phyloP scores from a whole-genome alignment of 2,113 vertebrate species.

The Boulengeromyrus knoepffleri region DNA sequence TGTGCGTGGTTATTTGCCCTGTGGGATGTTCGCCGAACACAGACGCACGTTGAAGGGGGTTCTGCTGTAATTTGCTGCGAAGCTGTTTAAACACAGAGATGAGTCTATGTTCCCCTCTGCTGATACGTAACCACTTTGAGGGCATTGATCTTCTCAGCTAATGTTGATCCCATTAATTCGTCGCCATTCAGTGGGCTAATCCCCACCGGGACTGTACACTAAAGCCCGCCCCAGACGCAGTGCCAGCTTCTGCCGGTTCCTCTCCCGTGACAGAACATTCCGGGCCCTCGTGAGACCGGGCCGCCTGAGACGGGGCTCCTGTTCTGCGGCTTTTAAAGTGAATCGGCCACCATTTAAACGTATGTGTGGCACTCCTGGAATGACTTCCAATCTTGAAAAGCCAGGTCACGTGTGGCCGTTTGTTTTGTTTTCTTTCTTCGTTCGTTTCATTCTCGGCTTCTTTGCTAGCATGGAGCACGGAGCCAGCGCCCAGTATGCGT shows the following conservation, averaged over 20 bases:
- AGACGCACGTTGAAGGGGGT: neutral
- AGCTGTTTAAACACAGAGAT: slow-evolving; percentile 14
- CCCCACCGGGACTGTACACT: slow-evolving; percentile 59
- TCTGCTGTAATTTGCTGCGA: slow-evolving; percentile 1
- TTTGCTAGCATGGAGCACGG: slow-evolving; percentile 40
- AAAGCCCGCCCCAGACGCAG: slow-evolving; percentile 53
- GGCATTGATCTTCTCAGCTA: slow-evolving; percentile 4
- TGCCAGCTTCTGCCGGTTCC: slow-evolving; percentile 28
- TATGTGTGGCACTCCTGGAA: slow-evolving; percentile 25
- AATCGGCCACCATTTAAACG: slow-evolving; percentile 1
- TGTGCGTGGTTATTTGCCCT: neutral
- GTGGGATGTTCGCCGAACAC: neutral
- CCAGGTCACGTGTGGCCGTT: slow-evolving; percentile 50
- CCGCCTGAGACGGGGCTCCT: neutral
- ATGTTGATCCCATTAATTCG: slow-evolving; percentile 64
- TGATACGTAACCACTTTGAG: neutral
- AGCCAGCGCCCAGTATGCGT: slow-evolving; percentile 36
- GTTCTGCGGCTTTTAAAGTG: neutral
- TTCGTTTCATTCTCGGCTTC: neutral
- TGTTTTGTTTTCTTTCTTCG: slow-evolving; percentile 35
- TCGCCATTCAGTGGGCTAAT: slow-evolving; percentile 65
- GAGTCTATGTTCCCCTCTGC: slow-evolving; percentile 10
- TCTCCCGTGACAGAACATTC: neutral
- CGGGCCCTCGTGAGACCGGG: neutral
- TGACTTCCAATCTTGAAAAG: slow-evolving; percentile 50